Evolutionary conservation across 2,888 invertebrate genomes (phyloP), one percentile per base, ranked within the genome.

Genomic region (Pseudoips prasinana): DNA sequence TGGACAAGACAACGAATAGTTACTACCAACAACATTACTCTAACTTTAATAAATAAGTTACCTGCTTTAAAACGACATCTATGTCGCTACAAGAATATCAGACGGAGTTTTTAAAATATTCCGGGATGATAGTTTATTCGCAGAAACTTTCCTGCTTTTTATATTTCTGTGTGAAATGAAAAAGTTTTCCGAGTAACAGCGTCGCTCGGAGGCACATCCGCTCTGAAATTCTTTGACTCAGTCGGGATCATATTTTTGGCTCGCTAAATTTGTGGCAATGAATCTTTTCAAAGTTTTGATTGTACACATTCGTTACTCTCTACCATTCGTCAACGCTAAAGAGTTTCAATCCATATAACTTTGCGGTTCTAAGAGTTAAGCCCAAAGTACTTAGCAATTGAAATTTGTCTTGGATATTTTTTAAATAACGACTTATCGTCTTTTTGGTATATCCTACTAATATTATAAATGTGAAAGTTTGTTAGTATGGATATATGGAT

Each of bases 241-340:
- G 60, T 51, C 63, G 51, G 67, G 68, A 74, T 75, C 73, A 78
- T 79, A 77, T 78, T 80, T 83, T 77, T 69, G 66, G 62, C 38
- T 51, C 39, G 62, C 60, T 60, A 73, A 76, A 77, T 78, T 77
- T 73, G 69, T 61, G 70, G 77, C 77, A 73, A 82, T 84, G 77
- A 83, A 83, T 83, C 82, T 84, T 72, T 73, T 59, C 73, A 64
- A 85, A 84, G 81, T 85, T 85, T 80, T 83, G 82, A 85, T 83
- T 81, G 76, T 78, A 76, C 76, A 78, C 80, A 84, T 85, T 81
- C 75, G 80, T 83, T 77, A 82, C 75, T 64, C 66, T 58, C 62
- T 62, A 61, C 70, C 64, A 78, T 80, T 75, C 76, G 76, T 81
- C 81, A 80, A 65, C 73, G 69, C 59, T 68, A 71, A 73, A 66